These are phyloP conservation scores for Leptopilina myrica DNA, from an alignment of 2,888 invertebrate species.

Conservation along the genomic window DNA sequence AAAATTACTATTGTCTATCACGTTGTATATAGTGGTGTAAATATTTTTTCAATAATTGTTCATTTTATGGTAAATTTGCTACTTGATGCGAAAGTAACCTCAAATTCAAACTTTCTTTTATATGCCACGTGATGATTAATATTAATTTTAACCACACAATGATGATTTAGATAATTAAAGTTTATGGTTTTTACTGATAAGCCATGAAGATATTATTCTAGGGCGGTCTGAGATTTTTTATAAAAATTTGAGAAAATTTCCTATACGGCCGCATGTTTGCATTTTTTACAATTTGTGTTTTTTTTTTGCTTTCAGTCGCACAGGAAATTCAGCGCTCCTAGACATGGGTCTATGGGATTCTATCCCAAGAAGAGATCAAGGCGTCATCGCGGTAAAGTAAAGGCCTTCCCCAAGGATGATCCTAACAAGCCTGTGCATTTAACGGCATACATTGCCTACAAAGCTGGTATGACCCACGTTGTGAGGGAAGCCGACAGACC, in stretches of 20 bases:
- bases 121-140: not conserved
- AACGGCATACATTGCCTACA: constrained; percentile 98
- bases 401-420: constrained; percentile 99
- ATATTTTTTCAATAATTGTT: not conserved
- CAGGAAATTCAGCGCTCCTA: constrained; percentile 99
- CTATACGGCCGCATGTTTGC: not conserved
- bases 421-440: constrained; percentile 96
- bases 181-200: constrained; percentile 85
- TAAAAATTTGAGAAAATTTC: constrained; percentile 38
- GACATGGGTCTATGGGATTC: constrained; percentile 99
- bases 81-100: not conserved
- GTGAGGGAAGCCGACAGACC: constrained; percentile 99
- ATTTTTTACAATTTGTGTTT: constrained; percentile 28
- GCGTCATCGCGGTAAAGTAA: constrained; percentile 98
- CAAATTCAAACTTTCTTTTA: not conserved
- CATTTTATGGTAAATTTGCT: not conserved
- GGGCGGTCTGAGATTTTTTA: constrained; percentile 83
- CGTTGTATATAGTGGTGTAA: not conserved
- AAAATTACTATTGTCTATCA: not conserved
- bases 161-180: constrained; percentile 82
- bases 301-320: constrained; percentile 87
- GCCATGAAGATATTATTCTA: constrained; percentile 83
- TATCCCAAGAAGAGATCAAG: constrained; percentile 98
- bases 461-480: constrained; percentile 99
- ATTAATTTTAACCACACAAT: constrained; percentile 63